Evolutionary conservation across 2,797 vertebrate genomes (phyloP), one percentile per base, ranked within the genome.

Genomic region (Menidia menidia): DNA sequence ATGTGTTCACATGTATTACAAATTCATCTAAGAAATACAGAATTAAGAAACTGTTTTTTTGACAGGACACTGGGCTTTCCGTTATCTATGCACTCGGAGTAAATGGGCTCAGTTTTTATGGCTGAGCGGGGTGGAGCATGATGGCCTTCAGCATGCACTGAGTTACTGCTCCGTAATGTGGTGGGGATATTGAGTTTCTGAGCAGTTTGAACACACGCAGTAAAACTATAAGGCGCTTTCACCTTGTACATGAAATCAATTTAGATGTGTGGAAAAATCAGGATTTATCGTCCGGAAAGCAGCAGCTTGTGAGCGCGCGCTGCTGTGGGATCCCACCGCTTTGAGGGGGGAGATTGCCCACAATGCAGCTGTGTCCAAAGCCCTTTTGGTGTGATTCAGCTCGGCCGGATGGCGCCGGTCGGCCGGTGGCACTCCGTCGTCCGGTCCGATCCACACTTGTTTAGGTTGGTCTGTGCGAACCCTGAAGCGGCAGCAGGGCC

Each of bases 321-420:
- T 35, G 58, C 57, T 65, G 57, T 54, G 39, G 42, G 25, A 13
- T 61, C 71, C 8, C 30, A 2, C 25, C 52, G 64, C n/a, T 16
- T 4, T 12, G 57, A 68, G 45, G 64, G 54, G 31, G 55, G 42
- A 65, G 10, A 31, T 42, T 58, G 69, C 56, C 43, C 30, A 8
- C 56, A 68, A 60, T 80, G 55, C 16, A 56, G 65, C 44, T 19
- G 52, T 64, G 45, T 56, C 43, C 25, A 25, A 25, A 25, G 25
- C 2, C 25, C 1, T 1, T 25, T 25, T 25, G 25, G 25, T 25
- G 25, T 25, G 25, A 25, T 25, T 25, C 25, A 25, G 25, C 25
- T 25, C 25, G 25, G 25, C 25, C 25, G 25, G 25, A 25, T 2
- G 25, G 25, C 25, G 25, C 25, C 25, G 25, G 25, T 25, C 25